phyloP scores from a whole-genome alignment of 64 coral and sea anemone genomes.

The Porites australiensis region DNA sequence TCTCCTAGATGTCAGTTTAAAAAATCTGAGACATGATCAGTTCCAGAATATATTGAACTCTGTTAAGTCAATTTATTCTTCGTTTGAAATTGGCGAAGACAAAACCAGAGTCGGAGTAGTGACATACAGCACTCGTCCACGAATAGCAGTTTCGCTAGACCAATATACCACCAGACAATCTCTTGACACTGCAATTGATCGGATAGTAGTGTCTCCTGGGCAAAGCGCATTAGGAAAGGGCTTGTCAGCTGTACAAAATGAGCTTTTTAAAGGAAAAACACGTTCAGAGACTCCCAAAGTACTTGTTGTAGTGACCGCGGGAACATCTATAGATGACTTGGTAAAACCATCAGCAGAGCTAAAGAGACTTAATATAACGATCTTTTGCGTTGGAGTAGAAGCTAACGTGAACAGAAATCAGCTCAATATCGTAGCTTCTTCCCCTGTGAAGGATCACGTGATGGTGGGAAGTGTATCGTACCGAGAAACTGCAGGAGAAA shows the following conservation, averaged over 20 bases:
- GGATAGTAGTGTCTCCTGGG: not conserved
- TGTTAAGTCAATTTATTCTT: constrained; percentile 59
- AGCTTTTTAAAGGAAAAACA: constrained; percentile 65
- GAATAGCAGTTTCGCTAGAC: constrained; percentile 19
- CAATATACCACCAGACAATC: constrained; percentile 58
- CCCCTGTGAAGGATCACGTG: constrained; percentile 42
- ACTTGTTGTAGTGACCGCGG: constrained; percentile 68
- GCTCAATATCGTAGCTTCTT: constrained; percentile 59
- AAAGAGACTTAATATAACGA: constrained; percentile 67
- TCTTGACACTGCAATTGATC: constrained; percentile 41
- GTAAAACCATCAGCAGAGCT: constrained; percentile 52
- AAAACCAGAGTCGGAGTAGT: constrained; percentile 75
- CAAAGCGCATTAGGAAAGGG: constrained; percentile 55
- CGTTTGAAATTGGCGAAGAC: constrained; percentile 52
- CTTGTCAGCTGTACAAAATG: constrained; percentile 28
- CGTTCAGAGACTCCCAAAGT: constrained; percentile 71
- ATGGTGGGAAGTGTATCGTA: constrained; percentile 50
- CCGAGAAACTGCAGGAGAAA: constrained; percentile 62
- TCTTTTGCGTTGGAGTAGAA: constrained; percentile 81
- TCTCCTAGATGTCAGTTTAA: constrained; percentile 63
- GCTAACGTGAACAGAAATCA: constrained; percentile 24
- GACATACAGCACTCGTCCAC: constrained; percentile 43
- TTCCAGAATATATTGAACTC: constrained; percentile 73
- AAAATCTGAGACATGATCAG: constrained; percentile 26
- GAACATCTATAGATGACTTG: constrained; percentile 66